Conservation (phyloP, 2,113 vertebrate genomes). For the Chaetorhynchus papuensis region DNA sequence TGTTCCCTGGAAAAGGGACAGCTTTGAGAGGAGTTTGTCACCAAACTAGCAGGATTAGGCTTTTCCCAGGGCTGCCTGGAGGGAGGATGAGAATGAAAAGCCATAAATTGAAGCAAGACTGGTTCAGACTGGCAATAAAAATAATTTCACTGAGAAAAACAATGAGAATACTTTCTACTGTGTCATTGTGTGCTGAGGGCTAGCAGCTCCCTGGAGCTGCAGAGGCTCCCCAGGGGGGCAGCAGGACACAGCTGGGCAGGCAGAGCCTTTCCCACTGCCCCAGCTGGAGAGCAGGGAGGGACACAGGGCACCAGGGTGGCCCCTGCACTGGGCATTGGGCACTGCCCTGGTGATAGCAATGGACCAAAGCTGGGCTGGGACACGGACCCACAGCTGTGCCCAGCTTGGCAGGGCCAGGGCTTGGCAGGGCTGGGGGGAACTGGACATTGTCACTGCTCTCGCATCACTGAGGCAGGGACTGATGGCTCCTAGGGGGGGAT, state of each 20-base stretch:
- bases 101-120: not conserved
- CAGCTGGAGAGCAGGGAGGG: no score
- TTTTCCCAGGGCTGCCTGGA: not conserved
- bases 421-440: not conserved
- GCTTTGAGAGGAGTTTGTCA: not conserved
- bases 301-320: not conserved
- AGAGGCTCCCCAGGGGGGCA: not conserved
- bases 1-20: not conserved
- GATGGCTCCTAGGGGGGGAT: accelerated
- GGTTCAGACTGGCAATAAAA: not conserved
- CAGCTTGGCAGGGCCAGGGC: accelerated
- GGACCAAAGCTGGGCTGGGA: no score
- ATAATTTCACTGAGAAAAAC: not conserved
- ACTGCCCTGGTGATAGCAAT: accelerated
- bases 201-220: accelerated
- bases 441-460: not conserved
- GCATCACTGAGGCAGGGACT: accelerated
- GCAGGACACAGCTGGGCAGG: not conserved
- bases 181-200: no score
- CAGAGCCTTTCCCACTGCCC: not conserved
- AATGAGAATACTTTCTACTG: not conserved
- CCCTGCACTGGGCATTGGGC: accelerated
- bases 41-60: not conserved
- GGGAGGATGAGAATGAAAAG: not conserved
- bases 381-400: no score